Conservation (phyloP, 2,888 invertebrate species). For the Falcaria lacertinaria region DNA sequence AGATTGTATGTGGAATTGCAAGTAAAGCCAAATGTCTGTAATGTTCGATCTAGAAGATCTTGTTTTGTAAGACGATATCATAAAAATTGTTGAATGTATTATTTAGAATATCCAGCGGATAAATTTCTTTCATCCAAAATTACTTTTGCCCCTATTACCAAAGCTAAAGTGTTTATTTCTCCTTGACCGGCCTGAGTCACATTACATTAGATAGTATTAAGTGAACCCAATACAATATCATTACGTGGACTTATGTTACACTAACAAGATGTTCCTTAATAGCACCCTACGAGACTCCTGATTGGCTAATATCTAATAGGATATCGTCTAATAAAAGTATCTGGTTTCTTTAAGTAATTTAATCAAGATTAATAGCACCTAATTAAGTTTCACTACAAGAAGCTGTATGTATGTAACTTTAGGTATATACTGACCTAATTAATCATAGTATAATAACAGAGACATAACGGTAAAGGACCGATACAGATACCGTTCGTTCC, state of each 20-base stretch:
- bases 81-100: no score
- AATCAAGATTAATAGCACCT: not conserved
- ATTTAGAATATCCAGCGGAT: no score
- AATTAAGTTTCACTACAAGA: not conserved
- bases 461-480: no score
- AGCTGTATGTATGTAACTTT: not conserved
- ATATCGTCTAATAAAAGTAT: slow-evolving; percentile 22
- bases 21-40: no score
- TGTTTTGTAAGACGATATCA: no score
- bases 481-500: no score
- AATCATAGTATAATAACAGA: no score
- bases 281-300: slow-evolving; percentile 17
- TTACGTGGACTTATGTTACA: slow-evolving; percentile 27
- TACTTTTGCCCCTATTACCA: no score
- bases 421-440: not conserved
- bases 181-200: slow-evolving; percentile 1
- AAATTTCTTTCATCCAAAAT: no score
- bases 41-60: no score
- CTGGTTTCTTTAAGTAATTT: slow-evolving; percentile 10
- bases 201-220: slow-evolving; percentile 13
- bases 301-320: slow-evolving; percentile 25
- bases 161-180: no score
- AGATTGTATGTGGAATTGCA: no score
- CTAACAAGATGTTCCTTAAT: slow-evolving; percentile 33
- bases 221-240: slow-evolving; percentile 27